Conservation (phyloP, 2,888 invertebrate genomes). For the Perithous albicinctus region DNA sequence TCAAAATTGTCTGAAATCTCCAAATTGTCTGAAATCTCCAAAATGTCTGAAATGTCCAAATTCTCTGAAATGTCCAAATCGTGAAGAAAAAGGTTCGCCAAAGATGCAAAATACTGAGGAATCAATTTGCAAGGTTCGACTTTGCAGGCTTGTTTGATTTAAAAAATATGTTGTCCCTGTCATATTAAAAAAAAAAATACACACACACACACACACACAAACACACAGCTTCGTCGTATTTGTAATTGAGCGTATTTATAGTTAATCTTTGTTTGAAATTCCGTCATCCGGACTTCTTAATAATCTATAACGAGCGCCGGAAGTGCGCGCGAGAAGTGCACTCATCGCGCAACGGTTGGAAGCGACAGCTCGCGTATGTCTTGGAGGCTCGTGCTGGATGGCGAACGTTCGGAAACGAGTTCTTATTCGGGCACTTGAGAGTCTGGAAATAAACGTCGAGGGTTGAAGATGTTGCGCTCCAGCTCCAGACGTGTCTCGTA, state of each 20-base stretch:
- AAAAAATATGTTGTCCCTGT: not conserved
- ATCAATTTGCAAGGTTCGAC: too few species aligned
- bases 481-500: conserved; percentile 20
- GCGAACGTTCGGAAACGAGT: not conserved
- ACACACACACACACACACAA: too few species aligned
- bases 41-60: too few species aligned
- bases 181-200: not conserved
- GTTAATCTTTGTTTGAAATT: conserved; percentile 38
- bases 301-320: conserved; percentile 61
- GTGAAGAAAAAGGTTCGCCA: too few species aligned
- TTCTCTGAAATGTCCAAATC: too few species aligned
- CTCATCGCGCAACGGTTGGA: conserved; percentile 8
- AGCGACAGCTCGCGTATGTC: not conserved
- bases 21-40: too few species aligned
- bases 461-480: conserved; percentile 57
- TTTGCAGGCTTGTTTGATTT: too few species aligned
- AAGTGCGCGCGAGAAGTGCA: conserved; percentile 56
- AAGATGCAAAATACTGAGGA: too few species aligned
- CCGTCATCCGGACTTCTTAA: conserved; percentile 53
- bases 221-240: too few species aligned
- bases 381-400: not conserved
- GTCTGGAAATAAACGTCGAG: conserved; percentile 64
- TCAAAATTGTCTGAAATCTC: too few species aligned
- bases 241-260: not conserved
- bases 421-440: conserved; percentile 53